Percentiles rank a stretch among this genome's conserved stretches.
Conservation (phyloP, 2,113 vertebrate species). For the Oostethus manadensis region DNA sequence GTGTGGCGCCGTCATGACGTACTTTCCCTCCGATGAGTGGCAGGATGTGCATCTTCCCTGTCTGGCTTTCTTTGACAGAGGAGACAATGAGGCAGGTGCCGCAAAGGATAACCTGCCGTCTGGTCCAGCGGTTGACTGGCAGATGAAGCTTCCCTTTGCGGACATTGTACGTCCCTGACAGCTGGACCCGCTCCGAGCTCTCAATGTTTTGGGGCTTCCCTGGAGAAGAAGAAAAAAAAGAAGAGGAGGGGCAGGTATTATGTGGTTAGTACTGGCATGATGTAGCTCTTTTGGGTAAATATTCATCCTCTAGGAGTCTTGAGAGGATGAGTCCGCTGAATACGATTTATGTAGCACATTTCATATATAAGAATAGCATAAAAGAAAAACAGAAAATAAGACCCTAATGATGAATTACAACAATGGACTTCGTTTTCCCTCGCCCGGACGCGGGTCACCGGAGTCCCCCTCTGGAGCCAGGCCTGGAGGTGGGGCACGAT, state of each 20-base stretch:
- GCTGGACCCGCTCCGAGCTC: constrained; percentile 89
- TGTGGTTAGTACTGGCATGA: constrained; percentile 8
- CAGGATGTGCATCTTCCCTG: constrained; percentile 96
- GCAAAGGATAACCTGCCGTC: constrained; percentile 93
- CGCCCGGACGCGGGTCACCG: too few species aligned
- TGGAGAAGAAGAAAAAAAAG: constrained; percentile 56
- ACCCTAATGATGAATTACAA: too few species aligned
- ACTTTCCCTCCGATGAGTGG: constrained; percentile 97
- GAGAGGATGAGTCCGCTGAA: background rate
- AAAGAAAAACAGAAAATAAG: too few species aligned
- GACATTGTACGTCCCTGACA: constrained; percentile 92
- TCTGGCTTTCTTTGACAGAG: constrained; percentile 91
- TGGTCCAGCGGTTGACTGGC: constrained; percentile 94
- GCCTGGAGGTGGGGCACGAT: too few species aligned
- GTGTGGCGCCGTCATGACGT: constrained; percentile 27
- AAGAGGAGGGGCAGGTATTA: background rate
- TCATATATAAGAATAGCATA: background rate
- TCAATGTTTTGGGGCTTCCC: constrained; percentile 88
- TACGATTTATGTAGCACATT: background rate
- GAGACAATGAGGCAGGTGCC: constrained; percentile 97
- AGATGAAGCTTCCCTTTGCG: constrained; percentile 98
- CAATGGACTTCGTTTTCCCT: too few species aligned
- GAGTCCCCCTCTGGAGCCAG: too few species aligned
- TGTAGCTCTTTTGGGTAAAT: background rate
- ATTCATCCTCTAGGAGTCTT: background rate